Percentiles rank a stretch among this genome's conserved stretches.
phyloP scores from a whole-genome alignment of 2,888 invertebrate species.

The Alviniconcha strummeri region DNA sequence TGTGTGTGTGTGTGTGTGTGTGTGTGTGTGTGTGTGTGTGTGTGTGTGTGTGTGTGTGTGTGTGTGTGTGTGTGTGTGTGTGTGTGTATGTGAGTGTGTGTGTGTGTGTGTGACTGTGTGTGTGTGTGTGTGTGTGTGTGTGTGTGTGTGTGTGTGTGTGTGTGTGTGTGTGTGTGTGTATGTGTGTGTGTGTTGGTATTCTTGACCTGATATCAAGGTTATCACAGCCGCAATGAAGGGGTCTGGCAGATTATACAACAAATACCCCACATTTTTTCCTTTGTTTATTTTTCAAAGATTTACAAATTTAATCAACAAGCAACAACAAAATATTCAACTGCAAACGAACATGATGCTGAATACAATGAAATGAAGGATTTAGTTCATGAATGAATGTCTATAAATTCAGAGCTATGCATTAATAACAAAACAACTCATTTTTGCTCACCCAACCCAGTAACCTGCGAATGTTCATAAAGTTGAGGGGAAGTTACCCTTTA shows the following conservation, averaged over 20 bases:
- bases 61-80: neutral
- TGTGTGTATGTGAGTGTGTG: neutral
- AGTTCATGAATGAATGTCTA: no score
- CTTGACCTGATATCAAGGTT: neutral
- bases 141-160: neutral
- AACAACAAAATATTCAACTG: neutral
- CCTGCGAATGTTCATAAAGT: no score
- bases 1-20: neutral
- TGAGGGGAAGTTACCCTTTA: no score
- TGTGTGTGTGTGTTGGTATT: neutral
- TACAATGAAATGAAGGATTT: no score
- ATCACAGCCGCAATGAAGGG: neutral
- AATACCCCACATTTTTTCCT: no score
- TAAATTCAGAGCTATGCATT: no score
- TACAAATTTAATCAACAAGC: no score
- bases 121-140: neutral
- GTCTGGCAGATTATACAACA: neutral
- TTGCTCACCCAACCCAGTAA: no score
- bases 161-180: neutral
- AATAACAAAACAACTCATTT: no score
- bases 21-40: neutral
- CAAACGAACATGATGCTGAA: neutral
- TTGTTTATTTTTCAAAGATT: no score
- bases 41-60: neutral
- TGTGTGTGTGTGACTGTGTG: neutral